Evolutionary conservation across 2,888 invertebrate genomes (phyloP).

Genomic region (Protodeltote pygarga): DNA sequence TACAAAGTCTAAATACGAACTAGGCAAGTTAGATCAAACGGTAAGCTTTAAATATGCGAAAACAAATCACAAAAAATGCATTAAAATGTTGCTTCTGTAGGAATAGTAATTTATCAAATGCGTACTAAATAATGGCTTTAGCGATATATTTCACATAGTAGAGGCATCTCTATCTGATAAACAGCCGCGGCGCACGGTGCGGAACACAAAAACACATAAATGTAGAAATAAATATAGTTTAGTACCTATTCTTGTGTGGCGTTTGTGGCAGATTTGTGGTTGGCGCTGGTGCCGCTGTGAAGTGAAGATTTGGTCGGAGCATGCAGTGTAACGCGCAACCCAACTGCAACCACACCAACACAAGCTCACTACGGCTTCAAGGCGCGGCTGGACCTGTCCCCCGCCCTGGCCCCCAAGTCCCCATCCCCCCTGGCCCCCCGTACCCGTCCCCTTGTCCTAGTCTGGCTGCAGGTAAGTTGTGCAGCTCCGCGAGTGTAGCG

Average conservation of each 20-base stretch:
- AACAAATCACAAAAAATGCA: slow-evolving; percentile 81
- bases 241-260: slow-evolving; percentile 87
- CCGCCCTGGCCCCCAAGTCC: slow-evolving; percentile 24
- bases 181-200: slow-evolving; percentile 82
- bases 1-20: slow-evolving; percentile 67
- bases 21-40: slow-evolving; percentile 73
- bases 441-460: slow-evolving; percentile 21
- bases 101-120: slow-evolving; percentile 70
- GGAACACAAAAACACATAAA: slow-evolving; percentile 85
- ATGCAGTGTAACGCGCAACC: slow-evolving; percentile 96
- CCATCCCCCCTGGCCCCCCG: slow-evolving; percentile 19
- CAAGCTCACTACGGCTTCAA: slow-evolving; percentile 80
- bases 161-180: slow-evolving; percentile 78
- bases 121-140: slow-evolving; percentile 74
- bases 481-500: slow-evolving; percentile 37
- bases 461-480: slow-evolving; percentile 61
- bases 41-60: slow-evolving; percentile 78
- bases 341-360: slow-evolving; percentile 93
- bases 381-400: slow-evolving; percentile 39
- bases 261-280: slow-evolving; percentile 86
- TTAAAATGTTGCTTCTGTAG: slow-evolving; percentile 84
- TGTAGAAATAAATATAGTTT: slow-evolving; percentile 81
- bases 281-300: slow-evolving; percentile 86
- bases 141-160: slow-evolving; percentile 72
- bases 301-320: slow-evolving; percentile 90